Percentiles rank a stretch among this genome's conserved stretches.
These are phyloP conservation scores for Hyles vespertilio DNA, from an alignment of 1,140 invertebrate species.

Conservation along the genomic window DNA sequence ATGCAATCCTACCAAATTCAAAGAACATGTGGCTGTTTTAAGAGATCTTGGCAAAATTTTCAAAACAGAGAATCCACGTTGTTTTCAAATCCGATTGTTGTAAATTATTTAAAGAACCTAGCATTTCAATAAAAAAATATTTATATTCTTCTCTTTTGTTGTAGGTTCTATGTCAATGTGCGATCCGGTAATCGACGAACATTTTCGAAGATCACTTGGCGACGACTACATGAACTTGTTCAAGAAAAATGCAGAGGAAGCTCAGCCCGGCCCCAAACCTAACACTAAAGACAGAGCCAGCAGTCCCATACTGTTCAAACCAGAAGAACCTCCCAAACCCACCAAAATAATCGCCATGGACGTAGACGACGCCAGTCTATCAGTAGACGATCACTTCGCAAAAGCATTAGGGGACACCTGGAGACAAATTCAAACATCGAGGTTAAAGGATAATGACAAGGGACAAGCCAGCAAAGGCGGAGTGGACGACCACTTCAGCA, in stretches of 20 bases:
- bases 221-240: conserved; percentile 91
- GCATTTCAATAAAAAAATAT: too few relatives aligned
- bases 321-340: conserved; percentile 50
- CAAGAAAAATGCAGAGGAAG: conserved; percentile 75
- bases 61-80: too few relatives aligned
- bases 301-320: conserved; percentile 66
- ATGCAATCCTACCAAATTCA: too few relatives aligned
- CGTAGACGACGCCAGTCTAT: conserved; percentile 70
- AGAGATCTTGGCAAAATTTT: too few relatives aligned
- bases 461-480: conserved; percentile 33
- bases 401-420: conserved; percentile 96
- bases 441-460: conserved; percentile 62
- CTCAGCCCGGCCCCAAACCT: conserved; percentile 60
- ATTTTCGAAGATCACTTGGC: conserved; percentile 94
- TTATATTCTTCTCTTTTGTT: conserved; percentile 15
- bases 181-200: conserved; percentile 96
- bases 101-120: too few relatives aligned
- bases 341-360: conserved; percentile 72
- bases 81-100: too few relatives aligned
- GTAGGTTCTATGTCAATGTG: conserved; percentile 81
- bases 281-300: conserved; percentile 71
- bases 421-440: conserved; percentile 85
- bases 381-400: conserved; percentile 97
- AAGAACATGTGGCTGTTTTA: too few relatives aligned
- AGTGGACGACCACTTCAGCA: conserved; percentile 97